These are phyloP conservation scores for Mus musculus DNA, from an alignment of 2,113 vertebrate species.

Conservation along the genomic window DNA sequence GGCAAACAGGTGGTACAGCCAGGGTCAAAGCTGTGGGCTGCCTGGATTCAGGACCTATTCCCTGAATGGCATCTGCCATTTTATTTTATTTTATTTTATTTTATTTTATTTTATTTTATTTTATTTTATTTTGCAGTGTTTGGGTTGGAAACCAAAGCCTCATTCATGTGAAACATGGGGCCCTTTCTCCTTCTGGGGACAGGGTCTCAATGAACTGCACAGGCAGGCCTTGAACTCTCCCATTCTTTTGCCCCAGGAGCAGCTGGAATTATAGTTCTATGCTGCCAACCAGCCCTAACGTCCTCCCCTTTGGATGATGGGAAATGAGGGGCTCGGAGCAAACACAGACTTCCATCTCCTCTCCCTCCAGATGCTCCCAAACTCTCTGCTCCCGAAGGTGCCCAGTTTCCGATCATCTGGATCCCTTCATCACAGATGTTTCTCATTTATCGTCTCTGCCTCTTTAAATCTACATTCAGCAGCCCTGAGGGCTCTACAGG, in stretches of 20 bases:
- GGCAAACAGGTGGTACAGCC: neutral
- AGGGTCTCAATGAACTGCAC: neutral
- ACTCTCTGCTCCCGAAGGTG: neutral
- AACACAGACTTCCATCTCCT: neutral
- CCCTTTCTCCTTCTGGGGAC: neutral
- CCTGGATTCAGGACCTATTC: neutral
- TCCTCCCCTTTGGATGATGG: neutral
- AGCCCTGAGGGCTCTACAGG: neutral
- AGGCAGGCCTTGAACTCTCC: neutral
- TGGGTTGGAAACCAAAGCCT: neutral
- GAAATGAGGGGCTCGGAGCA: neutral
- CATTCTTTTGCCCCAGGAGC: neutral
- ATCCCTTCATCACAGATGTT: neutral
- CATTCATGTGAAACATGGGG: neutral
- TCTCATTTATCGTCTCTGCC: neutral
- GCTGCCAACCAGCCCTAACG: neutral
- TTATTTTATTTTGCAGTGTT: neutral
- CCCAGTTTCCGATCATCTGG: neutral
- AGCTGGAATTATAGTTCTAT: neutral
- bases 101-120: neutral
- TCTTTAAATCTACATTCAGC: neutral
- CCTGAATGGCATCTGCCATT: neutral
- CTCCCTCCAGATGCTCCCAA: neutral
- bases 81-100: neutral
- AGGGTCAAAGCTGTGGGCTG: neutral